phyloP scores from a whole-genome alignment of 2,113 vertebrate species.

The Shinisaurus crocodilurus region DNA sequence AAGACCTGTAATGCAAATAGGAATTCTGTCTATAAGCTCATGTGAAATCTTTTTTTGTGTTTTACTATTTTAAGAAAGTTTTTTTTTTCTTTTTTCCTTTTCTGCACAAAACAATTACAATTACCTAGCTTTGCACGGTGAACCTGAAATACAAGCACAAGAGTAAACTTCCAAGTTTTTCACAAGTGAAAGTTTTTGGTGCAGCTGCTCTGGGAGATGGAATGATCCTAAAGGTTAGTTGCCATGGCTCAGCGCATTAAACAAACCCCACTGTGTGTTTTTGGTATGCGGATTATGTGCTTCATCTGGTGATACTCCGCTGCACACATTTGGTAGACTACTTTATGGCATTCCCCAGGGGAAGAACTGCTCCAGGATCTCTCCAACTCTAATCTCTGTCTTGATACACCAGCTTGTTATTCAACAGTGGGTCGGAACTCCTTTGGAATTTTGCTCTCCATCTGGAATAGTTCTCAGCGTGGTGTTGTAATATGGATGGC shows the following conservation, averaged over 20 bases:
- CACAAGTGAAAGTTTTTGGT: neutral
- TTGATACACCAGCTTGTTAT: constrained; percentile 38
- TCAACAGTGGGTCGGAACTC: constrained; percentile 14
- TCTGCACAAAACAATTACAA: constrained; percentile 59
- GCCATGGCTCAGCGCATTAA: constrained; percentile 53
- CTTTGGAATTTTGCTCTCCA: constrained; percentile 29
- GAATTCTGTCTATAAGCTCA: neutral
- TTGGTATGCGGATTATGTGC: constrained; percentile 36
- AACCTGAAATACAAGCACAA: constrained; percentile 24
- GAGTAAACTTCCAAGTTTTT: neutral
- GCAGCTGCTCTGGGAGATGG: constrained; percentile 54
- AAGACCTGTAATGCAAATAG: neutral
- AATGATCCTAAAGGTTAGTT: constrained; percentile 58
- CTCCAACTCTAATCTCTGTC: neutral
- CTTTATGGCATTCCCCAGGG: neutral
- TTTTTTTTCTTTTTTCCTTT: constrained; percentile 31
- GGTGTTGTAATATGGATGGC: neutral
- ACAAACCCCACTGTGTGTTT: constrained; percentile 54
- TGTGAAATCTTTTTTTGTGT: neutral
- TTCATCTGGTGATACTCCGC: constrained; percentile 17
- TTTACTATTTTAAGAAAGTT: neutral
- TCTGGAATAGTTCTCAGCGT: neutral
- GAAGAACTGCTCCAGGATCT: neutral
- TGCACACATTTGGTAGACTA: constrained; percentile 33
- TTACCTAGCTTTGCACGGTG: constrained; percentile 37